These are phyloP conservation scores for Corythaixoides concolor DNA, from an alignment of 2,113 vertebrate genomes.

Conservation along the genomic window DNA sequence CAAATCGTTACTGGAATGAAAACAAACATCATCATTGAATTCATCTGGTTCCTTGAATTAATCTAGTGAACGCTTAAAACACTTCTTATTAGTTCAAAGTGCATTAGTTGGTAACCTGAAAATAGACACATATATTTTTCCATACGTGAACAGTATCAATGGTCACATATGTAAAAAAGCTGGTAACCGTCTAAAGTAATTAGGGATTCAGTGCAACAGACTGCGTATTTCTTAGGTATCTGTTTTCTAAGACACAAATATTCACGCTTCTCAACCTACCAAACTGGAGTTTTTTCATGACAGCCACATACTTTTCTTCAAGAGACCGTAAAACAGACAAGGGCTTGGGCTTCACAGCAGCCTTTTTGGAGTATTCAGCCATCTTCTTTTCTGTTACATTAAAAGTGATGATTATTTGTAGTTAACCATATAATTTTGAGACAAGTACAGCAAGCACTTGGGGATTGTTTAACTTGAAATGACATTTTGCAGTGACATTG, in stretches of 20 bases:
- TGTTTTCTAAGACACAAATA: background rate
- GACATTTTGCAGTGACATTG: background rate
- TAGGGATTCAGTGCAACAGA: background rate
- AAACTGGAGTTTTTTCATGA: conserved; percentile 98
- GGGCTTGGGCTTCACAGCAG: conserved; percentile 87
- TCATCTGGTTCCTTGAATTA: background rate
- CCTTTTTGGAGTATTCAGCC: conserved; percentile 91
- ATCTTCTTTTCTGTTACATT: conserved; percentile 89
- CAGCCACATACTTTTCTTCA: conserved; percentile 95
- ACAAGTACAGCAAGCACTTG: background rate
- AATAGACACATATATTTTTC: background rate
- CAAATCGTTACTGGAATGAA: background rate
- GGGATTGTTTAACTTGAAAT: background rate
- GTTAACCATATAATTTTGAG: background rate
- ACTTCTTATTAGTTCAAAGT: background rate
- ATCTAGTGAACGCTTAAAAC: background rate
- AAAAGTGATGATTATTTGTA: background rate
- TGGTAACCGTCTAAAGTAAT: background rate
- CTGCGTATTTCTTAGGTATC: background rate
- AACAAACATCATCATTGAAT: background rate
- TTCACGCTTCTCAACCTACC: conserved; percentile 80
- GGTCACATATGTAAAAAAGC: background rate
- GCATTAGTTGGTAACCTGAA: background rate
- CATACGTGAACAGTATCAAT: background rate
- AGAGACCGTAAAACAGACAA: conserved; percentile 90